Evolutionary conservation across 2,888 invertebrate species (phyloP).

Genomic region (Pyrocoelia pectoralis): DNA sequence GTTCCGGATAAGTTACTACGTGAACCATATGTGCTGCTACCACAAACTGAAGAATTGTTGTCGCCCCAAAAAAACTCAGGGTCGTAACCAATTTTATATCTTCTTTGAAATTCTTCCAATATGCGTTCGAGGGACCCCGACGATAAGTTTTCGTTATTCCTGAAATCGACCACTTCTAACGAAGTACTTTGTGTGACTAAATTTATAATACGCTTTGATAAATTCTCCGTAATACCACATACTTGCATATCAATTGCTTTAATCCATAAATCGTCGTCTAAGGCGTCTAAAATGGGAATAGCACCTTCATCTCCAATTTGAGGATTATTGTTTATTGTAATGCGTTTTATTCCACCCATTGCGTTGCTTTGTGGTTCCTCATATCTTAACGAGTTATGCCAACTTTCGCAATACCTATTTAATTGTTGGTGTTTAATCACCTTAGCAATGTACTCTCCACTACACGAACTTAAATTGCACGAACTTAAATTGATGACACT

Average conservation of each 20-base stretch:
- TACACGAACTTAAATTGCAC: conserved; percentile 71
- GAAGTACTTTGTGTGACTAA: conserved; percentile 71
- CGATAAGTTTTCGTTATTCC: conserved; percentile 63
- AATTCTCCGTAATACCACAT: conserved; percentile 74
- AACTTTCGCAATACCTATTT: conserved; percentile 78
- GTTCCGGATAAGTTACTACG: conserved; percentile 30
- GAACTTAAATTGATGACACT: conserved; percentile 73
- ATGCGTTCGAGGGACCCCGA: conserved; percentile 50
- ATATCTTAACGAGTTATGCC: conserved; percentile 83
- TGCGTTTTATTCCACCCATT: conserved; percentile 75
- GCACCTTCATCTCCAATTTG: conserved; percentile 72
- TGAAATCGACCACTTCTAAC: conserved; percentile 73
- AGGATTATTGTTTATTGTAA: conserved; percentile 75
- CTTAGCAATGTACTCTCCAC: conserved; percentile 72
- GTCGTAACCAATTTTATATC: conserved; percentile 47
- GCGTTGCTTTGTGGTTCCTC: conserved; percentile 74
- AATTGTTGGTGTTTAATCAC: conserved; percentile 66
- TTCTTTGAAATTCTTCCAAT: conserved; percentile 51
- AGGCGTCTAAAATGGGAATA: conserved; percentile 68
- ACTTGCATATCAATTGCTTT: conserved; percentile 80
- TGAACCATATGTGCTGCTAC: conserved; percentile 12
- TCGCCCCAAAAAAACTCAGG: conserved; percentile 56
- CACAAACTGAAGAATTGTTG: conserved; percentile 39
- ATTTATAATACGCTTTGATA: conserved; percentile 65
- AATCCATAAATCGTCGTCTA: conserved; percentile 82